Base-by-base conservation (phyloP, 1,140 invertebrate species). In the Drosophila busckii region DNA sequence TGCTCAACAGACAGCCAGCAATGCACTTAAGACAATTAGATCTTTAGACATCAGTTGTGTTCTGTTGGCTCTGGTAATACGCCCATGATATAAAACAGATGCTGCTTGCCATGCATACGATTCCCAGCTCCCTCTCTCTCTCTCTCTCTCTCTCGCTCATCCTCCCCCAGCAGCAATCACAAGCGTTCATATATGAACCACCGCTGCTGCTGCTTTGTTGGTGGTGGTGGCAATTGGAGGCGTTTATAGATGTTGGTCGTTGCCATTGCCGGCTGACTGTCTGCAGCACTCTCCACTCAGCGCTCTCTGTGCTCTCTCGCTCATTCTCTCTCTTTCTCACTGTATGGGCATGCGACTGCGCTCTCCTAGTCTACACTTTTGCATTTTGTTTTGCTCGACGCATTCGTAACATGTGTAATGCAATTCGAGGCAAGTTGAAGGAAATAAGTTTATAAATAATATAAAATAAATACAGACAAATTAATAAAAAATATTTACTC, bases 11-110 rank as follows among this genome's bases (percentile, higher is more conserved):
- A 80, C 71, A 80, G 56, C 50, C 28, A 78, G 48, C 58, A 71
- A 73, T 67, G 53, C 68, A 78, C 68, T 80, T 80, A 80, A 64
- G 52, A 61, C 68, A 62, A 50, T 55, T 64, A 40, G 42, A 54
- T 61, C 52, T 61, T 31, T 9, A 22, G 40, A 59, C 59, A 63
- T 63, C 59, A 45, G 67, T 80, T 73, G 55, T 56, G 46, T 49
- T 34, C 46, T 50, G 50, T 22, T 35, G 26, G 42, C 41, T 65
- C 35, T n/a, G n/a, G 53, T 50, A 49, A 56, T 34, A 49, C 46
- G 62, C 44, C 49, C 48, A 53, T 80, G 73, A 80, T 78, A 73
- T 34, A 65, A 73, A 78, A 46, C 73, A 78, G 73, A 78, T 78
- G 73, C 75, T 78, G 25, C 20, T 37, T 22, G 25, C 28, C 16